Evolutionary conservation across 2,888 invertebrate genomes (phyloP).

Genomic region (Brachyopa scutellaris): DNA sequence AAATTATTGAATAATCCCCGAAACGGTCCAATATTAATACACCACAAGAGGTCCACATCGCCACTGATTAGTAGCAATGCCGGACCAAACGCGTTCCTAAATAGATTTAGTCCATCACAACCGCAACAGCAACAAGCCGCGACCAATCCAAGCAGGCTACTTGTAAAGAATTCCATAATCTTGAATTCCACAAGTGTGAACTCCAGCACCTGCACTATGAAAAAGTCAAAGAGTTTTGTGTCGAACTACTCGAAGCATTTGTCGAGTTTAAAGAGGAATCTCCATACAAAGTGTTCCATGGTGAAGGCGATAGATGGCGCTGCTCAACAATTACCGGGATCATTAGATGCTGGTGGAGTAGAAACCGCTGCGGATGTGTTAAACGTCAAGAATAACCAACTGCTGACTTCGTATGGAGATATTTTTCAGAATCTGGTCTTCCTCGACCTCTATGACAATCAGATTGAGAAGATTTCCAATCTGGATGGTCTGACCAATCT

Average conservation of each 20-base stretch:
- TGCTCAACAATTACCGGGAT: conserved; percentile 10
- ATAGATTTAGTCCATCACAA: conserved; percentile 51
- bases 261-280: conserved; percentile 76
- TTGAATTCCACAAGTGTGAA: conserved; percentile 30
- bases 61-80: conserved; percentile 56
- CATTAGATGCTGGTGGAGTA: conserved; percentile 7
- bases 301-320: conserved; percentile 24
- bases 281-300: conserved; percentile 68
- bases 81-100: conserved; percentile 32
- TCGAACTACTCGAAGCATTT: conserved; percentile 77
- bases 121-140: conserved; percentile 58
- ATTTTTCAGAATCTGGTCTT: conserved; percentile 89
- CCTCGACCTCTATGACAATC: conserved; percentile 96
- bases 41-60: conserved; percentile 75
- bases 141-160: conserved; percentile 37
- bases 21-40: conserved; percentile 75
- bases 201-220: conserved; percentile 73
- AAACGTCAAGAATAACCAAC: conserved; percentile 79
- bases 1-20: conserved; percentile 74
- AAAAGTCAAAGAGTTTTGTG: conserved; percentile 81
- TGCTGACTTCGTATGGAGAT: conserved; percentile 77
- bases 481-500: conserved; percentile 90
- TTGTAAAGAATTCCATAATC: conserved; percentile 61
- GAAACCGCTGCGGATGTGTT: conserved; percentile 75
- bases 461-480: conserved; percentile 92